These are phyloP conservation scores for Tetranychus urticae DNA, from an alignment of 1,140 invertebrate species.

Conservation along the genomic window DNA sequence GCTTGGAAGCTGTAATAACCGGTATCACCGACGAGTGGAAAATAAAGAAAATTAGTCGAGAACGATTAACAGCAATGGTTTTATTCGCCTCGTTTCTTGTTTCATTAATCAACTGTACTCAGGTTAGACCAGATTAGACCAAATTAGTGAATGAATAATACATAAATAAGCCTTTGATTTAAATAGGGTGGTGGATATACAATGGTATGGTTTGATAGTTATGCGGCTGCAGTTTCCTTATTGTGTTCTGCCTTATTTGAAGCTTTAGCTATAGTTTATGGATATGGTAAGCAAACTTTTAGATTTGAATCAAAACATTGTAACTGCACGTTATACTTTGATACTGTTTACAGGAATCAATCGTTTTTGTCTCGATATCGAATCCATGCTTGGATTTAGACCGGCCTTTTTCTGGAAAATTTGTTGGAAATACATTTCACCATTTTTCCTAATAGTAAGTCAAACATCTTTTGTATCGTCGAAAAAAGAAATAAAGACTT, in stretches of 20 bases:
- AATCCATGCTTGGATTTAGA: slow-evolving; percentile 24
- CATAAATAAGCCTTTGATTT: background rate
- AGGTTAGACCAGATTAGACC: slow-evolving; percentile 31
- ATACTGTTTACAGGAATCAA: slow-evolving; percentile 24
- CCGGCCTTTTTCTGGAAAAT: slow-evolving; percentile 26
- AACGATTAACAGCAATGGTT: slow-evolving; percentile 40
- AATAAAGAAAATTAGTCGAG: slow-evolving; percentile 31
- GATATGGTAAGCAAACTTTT: slow-evolving; percentile 21
- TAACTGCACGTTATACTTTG: too few relatives aligned
- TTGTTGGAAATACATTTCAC: slow-evolving; percentile 29
- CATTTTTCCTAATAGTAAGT: slow-evolving; percentile 24
- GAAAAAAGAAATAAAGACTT: too few relatives aligned
- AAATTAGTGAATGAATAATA: background rate
- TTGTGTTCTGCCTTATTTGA: slow-evolving; percentile 24
- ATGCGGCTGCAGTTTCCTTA: slow-evolving; percentile 25
- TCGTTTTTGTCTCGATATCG: slow-evolving; percentile 38
- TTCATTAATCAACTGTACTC: slow-evolving; percentile 43
- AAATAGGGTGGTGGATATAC: slow-evolving; percentile 26
- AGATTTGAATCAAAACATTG: too few relatives aligned
- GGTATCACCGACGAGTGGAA: slow-evolving; percentile 41
- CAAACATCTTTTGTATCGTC: background rate
- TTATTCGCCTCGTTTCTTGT: slow-evolving; percentile 34
- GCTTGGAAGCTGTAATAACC: slow-evolving; percentile 46
- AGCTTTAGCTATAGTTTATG: slow-evolving; percentile 25
- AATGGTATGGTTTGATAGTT: slow-evolving; percentile 25